These are phyloP conservation scores for Heliconius hortense DNA, from an alignment of 2,888 invertebrate species.

Conservation along the genomic window DNA sequence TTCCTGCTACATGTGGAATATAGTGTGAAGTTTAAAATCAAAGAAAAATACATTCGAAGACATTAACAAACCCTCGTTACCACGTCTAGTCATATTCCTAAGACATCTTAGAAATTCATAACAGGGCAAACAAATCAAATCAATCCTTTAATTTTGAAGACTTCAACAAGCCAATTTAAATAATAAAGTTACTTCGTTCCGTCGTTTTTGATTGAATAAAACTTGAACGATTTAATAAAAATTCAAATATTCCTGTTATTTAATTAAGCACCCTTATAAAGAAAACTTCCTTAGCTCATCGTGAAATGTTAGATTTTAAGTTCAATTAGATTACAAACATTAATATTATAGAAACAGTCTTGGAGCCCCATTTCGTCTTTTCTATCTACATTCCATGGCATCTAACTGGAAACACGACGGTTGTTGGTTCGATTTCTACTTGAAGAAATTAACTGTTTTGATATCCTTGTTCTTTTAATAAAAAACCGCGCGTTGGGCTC, in stretches of 20 bases:
- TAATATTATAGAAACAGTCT: neutral
- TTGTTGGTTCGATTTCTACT: neutral
- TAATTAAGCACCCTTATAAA: conserved; percentile 39
- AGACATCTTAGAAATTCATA: conserved; percentile 32
- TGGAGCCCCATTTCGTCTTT: neutral
- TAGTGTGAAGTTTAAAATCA: too few species aligned
- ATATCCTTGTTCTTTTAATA: neutral
- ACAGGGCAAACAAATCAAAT: conserved; percentile 42
- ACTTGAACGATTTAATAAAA: conserved; percentile 46
- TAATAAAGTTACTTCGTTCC: conserved; percentile 66
- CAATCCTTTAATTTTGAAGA: conserved; percentile 47
- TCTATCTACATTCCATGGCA: neutral
- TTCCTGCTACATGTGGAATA: too few species aligned
- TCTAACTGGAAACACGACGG: neutral
- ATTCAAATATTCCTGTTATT: conserved; percentile 48
- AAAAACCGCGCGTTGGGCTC: neutral
- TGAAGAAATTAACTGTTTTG: neutral
- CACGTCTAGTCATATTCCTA: neutral
- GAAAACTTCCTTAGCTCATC: conserved; percentile 28
- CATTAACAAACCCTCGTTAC: neutral
- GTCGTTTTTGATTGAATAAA: conserved; percentile 48
- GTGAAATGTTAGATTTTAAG: conserved; percentile 35
- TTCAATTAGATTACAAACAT: neutral
- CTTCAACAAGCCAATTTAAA: conserved; percentile 66
- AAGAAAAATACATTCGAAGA: neutral